A percentile compares a stretch with the other conserved stretches of the same genome.
Conservation (phyloP, 2,888 invertebrate species). For the Andrena bicolor region DNA sequence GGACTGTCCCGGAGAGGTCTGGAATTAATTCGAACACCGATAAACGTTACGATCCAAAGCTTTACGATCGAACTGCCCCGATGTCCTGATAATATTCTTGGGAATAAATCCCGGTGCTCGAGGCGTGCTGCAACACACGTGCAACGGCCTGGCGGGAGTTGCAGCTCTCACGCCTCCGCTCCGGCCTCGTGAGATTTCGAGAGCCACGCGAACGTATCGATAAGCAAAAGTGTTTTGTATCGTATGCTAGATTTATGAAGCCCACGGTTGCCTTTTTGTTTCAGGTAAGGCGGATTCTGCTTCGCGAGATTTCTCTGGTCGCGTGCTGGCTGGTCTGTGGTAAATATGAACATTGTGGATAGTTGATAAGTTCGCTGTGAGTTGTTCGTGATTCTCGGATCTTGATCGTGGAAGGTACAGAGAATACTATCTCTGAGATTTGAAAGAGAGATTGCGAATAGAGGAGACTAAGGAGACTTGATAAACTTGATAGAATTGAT, state of each 20-base stretch:
- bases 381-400: neutral
- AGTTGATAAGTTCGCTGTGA: neutral
- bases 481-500: too few species aligned
- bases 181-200: conserved; percentile 65
- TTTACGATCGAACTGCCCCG: conserved; percentile 60
- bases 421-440: too few species aligned
- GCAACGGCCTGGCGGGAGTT: conserved; percentile 32
- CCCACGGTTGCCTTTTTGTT: conserved; percentile 26
- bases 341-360: conserved; percentile 17
- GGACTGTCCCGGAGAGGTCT: conserved; percentile 12
- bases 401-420: neutral
- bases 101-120: conserved; percentile 60
- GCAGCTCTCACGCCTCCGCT: conserved; percentile 67
- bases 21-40: conserved; percentile 43
- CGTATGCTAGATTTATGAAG: neutral
- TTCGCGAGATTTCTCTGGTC: neutral
- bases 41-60: conserved; percentile 39
- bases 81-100: conserved; percentile 58
- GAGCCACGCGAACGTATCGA: conserved; percentile 67
- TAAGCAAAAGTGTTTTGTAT: neutral
- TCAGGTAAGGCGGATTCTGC: conserved; percentile 41
- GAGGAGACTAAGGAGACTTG: too few species aligned
- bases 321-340: neutral
- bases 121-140: conserved; percentile 27
- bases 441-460: too few species aligned